Conservation (phyloP, 1,140 invertebrate genomes). For the Calycopis cecrops region DNA sequence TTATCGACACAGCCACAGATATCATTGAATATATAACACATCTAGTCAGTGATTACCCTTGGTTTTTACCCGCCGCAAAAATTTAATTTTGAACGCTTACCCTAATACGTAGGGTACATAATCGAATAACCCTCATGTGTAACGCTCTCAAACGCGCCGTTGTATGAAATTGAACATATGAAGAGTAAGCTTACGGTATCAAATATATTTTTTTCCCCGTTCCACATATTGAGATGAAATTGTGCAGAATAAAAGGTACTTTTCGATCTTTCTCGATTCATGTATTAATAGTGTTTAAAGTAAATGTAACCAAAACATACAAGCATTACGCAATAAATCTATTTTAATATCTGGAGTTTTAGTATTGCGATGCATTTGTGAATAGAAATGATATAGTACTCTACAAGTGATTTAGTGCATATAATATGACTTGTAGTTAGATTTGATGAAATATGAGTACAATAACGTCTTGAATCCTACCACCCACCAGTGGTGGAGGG, state of each 20-base stretch:
- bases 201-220: conserved; percentile 16
- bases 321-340: too few species aligned
- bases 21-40: neutral
- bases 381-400: too few species aligned
- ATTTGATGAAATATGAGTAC: too few species aligned
- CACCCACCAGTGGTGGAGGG: too few species aligned
- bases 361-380: too few species aligned
- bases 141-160: conserved; percentile 24
- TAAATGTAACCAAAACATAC: too few species aligned
- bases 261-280: neutral
- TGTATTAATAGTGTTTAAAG: too few species aligned
- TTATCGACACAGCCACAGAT: too few species aligned
- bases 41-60: neutral
- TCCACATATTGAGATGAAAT: conserved; percentile 21
- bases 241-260: conserved; percentile 13
- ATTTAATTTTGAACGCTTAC: conserved; percentile 4
- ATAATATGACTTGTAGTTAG: too few species aligned
- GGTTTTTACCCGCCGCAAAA: neutral
- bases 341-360: too few species aligned
- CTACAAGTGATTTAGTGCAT: too few species aligned
- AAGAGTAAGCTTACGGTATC: conserved; percentile 26
- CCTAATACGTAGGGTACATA: conserved; percentile 9
- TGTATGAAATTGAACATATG: conserved; percentile 28
- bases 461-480: too few species aligned
- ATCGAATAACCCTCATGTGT: conserved; percentile 3